Evolutionary conservation across 2,797 vertebrate species (phyloP).

Genomic region (Psittacula derbiana): DNA sequence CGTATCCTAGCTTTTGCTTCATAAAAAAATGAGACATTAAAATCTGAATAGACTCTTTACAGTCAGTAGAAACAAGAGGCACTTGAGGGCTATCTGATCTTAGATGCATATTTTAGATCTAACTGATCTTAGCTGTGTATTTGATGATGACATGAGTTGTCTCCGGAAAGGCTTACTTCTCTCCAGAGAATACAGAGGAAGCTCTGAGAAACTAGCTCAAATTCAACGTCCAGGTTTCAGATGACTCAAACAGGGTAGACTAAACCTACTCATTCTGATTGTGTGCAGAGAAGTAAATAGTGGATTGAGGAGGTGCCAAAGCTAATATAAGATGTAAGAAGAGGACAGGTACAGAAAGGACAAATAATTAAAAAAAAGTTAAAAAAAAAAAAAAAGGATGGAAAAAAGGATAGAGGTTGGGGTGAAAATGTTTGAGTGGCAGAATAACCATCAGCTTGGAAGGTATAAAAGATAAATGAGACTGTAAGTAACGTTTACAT

Average conservation of each 20-base stretch:
- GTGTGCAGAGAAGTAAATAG: neutral
- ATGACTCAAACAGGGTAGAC: neutral
- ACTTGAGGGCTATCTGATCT: neutral
- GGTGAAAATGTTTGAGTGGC: neutral
- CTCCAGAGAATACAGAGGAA: neutral
- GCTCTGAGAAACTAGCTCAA: neutral
- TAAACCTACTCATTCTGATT: neutral
- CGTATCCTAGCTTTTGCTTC: neutral
- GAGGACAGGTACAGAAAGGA: neutral
- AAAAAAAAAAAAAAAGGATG: neutral
- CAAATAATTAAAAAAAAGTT: neutral
- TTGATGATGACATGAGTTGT: neutral
- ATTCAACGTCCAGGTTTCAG: neutral
- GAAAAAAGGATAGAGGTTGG: accelerated
- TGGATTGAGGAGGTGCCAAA: neutral
- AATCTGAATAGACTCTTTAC: neutral
- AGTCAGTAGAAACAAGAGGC: neutral
- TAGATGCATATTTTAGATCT: neutral
- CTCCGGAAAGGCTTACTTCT: neutral
- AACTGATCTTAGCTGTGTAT: neutral
- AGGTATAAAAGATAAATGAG: neutral
- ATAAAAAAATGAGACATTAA: neutral
- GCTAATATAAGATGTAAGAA: neutral
- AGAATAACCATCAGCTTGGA: neutral
- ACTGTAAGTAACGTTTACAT: neutral